A percentile compares a stretch with the other conserved stretches of the same genome.
These are phyloP conservation scores for Xanthostigma xanthostigma DNA, from an alignment of 2,888 invertebrate genomes.

Conservation along the genomic window DNA sequence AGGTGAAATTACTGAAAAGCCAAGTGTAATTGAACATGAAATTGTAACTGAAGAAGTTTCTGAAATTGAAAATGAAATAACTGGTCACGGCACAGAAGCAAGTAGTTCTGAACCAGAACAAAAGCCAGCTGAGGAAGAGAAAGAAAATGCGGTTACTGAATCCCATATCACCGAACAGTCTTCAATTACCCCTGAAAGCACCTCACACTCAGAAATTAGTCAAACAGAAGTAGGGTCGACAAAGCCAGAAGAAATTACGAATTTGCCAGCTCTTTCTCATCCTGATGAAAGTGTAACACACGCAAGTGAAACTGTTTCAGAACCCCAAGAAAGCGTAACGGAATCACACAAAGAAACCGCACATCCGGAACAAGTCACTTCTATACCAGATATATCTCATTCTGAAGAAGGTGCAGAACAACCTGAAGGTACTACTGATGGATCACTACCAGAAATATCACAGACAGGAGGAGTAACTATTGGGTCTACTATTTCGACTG, in stretches of 20 bases:
- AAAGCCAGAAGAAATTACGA: conserved; percentile 4
- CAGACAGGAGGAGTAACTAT: too few relatives aligned
- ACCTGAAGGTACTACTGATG: too few relatives aligned
- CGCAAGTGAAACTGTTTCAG: conserved; percentile 1
- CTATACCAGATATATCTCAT: not conserved
- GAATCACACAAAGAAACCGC: conserved; percentile 3
- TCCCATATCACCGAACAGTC: not conserved
- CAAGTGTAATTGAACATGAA: conserved; percentile 3
- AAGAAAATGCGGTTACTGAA: conserved; percentile 3
- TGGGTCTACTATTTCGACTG: too few relatives aligned
- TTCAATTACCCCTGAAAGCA: too few relatives aligned
- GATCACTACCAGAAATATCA: too few relatives aligned
- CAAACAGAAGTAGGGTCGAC: conserved; percentile 3
- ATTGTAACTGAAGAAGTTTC: conserved; percentile 4
- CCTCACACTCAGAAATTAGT: not conserved
- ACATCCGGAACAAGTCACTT: conserved; percentile 5
- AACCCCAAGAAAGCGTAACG: not conserved
- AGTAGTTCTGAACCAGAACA: conserved; percentile 3
- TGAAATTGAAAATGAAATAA: conserved; percentile 5
- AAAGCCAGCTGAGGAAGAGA: conserved; percentile 3
- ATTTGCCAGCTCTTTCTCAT: not conserved
- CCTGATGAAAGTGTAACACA: conserved; percentile 2
- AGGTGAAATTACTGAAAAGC: conserved; percentile 1
- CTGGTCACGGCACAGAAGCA: not conserved
- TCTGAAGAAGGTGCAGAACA: too few relatives aligned